Evolutionary conservation across 2,113 vertebrate species (phyloP), one percentile per base, ranked within the genome.

Genomic region (Gorsachius goisagi): DNA sequence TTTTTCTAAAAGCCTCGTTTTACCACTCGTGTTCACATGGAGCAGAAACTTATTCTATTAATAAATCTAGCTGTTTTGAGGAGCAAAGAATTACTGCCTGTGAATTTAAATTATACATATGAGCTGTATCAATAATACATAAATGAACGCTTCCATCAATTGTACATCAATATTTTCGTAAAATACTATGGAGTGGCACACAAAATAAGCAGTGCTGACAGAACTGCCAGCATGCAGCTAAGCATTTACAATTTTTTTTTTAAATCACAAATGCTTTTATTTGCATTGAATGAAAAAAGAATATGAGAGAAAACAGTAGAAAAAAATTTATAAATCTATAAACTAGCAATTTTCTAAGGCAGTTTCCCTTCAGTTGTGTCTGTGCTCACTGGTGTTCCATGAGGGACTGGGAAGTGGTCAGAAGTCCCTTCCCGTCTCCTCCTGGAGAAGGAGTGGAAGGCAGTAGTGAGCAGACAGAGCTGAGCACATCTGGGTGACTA

Each of bases 71-170:
- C 53, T 78, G 21, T 75, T 79, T 83, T 56, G 18, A 91, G n/a
- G 5, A 88, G 24, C 37, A 75, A 89, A 88, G 35, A 52, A 81
- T 69, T 77, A 24, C 35, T 86, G 23, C 45, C 45, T 72, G 45
- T 75, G 56, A 94, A 47, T 95, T 78, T 92, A 93, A 94, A 85
- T 94, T 91, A 82, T 86, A 87, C 52, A 75, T 90, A 79, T 41
- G 8, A 41, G n/a, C 45, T 91, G 11, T 55, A 78, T 89, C 82
- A 79, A 72, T 91, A 76, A 66, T 49, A 28, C 21, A 58, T 76
- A 90, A 64, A 24, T 67, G 27, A 91, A 74, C 2, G 13, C 49
- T 85, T 85, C 53, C 30, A 74, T 90, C 60, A 92, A 7, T n/a
- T 78, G 55, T 92, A 82, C 53, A 59, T 74, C 64, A 90, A 52